A percentile compares a stretch with the other conserved stretches of the same genome.
phyloP scores from a whole-genome alignment of 2,797 vertebrate species.

The Enteromius argenteus region DNA sequence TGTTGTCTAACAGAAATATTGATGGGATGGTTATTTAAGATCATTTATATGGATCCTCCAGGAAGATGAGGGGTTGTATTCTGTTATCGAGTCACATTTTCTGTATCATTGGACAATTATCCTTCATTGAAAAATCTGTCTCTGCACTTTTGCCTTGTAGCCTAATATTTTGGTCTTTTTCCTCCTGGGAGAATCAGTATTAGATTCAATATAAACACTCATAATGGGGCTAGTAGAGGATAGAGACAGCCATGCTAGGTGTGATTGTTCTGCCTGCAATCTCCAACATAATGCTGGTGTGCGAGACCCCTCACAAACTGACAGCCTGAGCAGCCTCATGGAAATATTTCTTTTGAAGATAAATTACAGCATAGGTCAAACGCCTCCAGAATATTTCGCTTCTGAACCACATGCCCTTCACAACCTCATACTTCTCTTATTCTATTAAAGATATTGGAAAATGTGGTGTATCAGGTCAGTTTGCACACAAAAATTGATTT shows the following conservation, averaged over 20 bases:
- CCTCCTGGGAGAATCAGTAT: slow-evolving; percentile 50
- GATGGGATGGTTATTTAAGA: slow-evolving; percentile 56
- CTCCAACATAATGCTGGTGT: slow-evolving; percentile 52
- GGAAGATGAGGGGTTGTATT: slow-evolving; percentile 41
- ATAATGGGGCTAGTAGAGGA: slow-evolving; percentile 52
- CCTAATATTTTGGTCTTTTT: slow-evolving; percentile 49
- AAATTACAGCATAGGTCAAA: slow-evolving; percentile 43
- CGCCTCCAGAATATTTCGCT: slow-evolving; percentile 24
- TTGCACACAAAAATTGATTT: background rate
- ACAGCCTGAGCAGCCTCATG: slow-evolving; percentile 38
- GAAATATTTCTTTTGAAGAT: slow-evolving; percentile 51
- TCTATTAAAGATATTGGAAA: slow-evolving; percentile 42
- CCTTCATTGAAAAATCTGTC: slow-evolving; percentile 48
- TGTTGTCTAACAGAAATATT: slow-evolving; percentile 52
- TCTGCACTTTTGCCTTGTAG: slow-evolving; percentile 36
- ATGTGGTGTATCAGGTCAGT: slow-evolving; percentile 5
- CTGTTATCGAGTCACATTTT: slow-evolving; percentile 49
- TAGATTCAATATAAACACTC: slow-evolving; percentile 59
- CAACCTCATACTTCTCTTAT: slow-evolving; percentile 26
- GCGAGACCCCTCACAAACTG: slow-evolving; percentile 34
- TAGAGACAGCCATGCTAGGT: slow-evolving; percentile 29
- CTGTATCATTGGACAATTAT: slow-evolving; percentile 55
- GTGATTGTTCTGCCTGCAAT: slow-evolving; percentile 52
- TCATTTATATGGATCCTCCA: slow-evolving; percentile 39
- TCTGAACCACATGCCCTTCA: slow-evolving; percentile 38